Conservation (phyloP, 2,797 vertebrate species). For the Danio choprae region DNA sequence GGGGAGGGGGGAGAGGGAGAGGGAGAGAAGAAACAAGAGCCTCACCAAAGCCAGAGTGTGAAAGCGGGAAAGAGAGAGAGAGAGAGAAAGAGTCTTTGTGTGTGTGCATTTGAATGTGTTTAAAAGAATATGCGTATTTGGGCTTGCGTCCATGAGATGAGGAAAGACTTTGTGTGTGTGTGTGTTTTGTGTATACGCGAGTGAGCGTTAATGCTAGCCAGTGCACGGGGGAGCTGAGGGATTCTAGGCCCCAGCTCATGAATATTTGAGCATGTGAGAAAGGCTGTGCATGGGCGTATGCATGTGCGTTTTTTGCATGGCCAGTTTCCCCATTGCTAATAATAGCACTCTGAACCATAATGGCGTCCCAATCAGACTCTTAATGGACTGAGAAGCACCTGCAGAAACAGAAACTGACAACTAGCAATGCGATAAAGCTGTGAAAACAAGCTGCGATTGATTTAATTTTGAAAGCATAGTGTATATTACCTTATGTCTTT, state of each 20-base stretch:
- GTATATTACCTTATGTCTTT: constrained; percentile 14
- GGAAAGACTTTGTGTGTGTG: constrained; percentile 33
- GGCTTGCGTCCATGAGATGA: constrained; percentile 20
- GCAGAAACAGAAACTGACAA: constrained; percentile 17
- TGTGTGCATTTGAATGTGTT: constrained; percentile 40
- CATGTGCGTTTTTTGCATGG: constrained; percentile 63
- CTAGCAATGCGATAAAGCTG: constrained; percentile 1
- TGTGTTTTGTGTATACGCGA: background rate
- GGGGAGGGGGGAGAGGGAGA: background rate
- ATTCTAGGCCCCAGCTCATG: constrained; percentile 70
- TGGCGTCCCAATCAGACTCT: constrained; percentile 3
- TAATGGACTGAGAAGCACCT: constrained; percentile 25
- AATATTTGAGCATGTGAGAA: constrained; percentile 75
- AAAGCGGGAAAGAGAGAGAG: constrained; percentile 6
- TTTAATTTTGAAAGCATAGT: constrained; percentile 6
- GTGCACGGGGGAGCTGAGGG: constrained; percentile 22
- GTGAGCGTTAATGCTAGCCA: constrained; percentile 31
- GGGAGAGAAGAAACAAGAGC: constrained; percentile 19
- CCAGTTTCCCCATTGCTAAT: constrained; percentile 71
- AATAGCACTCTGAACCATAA: constrained; percentile 71
- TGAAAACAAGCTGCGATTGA: background rate
- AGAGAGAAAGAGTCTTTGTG: constrained; percentile 38
- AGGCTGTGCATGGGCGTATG: constrained; percentile 71
- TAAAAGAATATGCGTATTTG: constrained; percentile 35
- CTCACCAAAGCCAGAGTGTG: constrained; percentile 13